Evolutionary conservation across 2,797 vertebrate genomes (phyloP), one percentile per base, ranked within the genome.

Genomic region (Chiloscyllium punctatum): DNA sequence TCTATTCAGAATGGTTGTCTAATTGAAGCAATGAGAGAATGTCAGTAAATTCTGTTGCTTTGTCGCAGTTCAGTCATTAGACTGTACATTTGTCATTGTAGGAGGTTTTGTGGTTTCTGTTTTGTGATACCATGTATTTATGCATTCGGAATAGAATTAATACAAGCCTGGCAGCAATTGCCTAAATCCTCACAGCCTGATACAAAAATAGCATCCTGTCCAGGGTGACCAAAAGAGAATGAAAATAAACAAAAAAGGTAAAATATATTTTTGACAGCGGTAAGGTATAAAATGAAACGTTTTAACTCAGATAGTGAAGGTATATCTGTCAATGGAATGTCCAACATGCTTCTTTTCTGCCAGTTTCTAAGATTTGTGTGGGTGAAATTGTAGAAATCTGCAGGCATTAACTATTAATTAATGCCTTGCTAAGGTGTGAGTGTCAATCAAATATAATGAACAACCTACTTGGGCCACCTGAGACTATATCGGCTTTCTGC

Each of bases 381-480:
- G 94, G 48, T 77, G 71, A 72, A 77, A 74, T 77, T 74, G 71
- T 15, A 33, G 69, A 72, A 51, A 77, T 95, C 69, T 74, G 33
- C 27, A n/a, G 51, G 71, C 51, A 72, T 95, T 51, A 95, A 9
- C 94, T 15, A 53, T 95, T 95, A 72, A 95, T 95, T 77, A 95
- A 57, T 77, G 21, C 71, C 57, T 77, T 95, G 94, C 94, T 95
- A 37, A 77, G 25, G n/a, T 77, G 72, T 30, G 69, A 57, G 71
- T 95, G 94, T 77, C 94, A 95, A 51, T 95, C 94, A 95, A 95
- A n/a, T 77, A 95, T 95, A 95, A 95, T 95, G 94, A 95, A 77
- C 69, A 77, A 95, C 33, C 27, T 27, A 77, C 27, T 69, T 57
- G 30, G 16, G 27, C 72, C 30, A 18, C 68, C 69, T 95, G 94